A percentile compares a stretch with the other conserved stretches of the same genome.
Conservation (phyloP, 2,797 vertebrate genomes). For the Myotis planiceps region DNA sequence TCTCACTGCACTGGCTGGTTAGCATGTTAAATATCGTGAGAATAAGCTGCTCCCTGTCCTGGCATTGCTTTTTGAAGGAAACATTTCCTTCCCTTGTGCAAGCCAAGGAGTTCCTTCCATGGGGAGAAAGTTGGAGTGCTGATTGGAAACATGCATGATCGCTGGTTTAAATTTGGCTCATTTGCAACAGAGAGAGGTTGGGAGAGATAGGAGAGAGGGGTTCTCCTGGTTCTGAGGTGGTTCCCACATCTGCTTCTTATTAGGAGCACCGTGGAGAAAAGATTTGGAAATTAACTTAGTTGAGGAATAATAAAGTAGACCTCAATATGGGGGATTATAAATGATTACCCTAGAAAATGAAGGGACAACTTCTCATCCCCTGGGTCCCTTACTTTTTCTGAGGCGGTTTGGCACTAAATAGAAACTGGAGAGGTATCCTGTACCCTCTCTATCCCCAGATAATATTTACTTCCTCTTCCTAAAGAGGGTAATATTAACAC, state of each 20-base stretch:
- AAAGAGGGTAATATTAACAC: background rate
- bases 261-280: constrained; percentile 57
- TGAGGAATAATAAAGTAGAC: constrained; percentile 73
- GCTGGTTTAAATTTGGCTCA: constrained; percentile 77
- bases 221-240: constrained; percentile 72
- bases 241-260: constrained; percentile 78
- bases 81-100: constrained; percentile 76
- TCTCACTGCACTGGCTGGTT: constrained; percentile 51
- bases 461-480: background rate
- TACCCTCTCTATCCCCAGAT: background rate
- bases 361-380: constrained; percentile 18
- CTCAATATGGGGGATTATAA: constrained; percentile 64
- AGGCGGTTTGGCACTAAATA: background rate
- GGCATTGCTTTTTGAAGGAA: constrained; percentile 65
- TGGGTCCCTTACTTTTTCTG: constrained; percentile 36
- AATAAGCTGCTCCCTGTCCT: constrained; percentile 75
- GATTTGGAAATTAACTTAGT: constrained; percentile 75
- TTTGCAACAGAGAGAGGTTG: constrained; percentile 65
- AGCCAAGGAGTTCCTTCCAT: constrained; percentile 77
- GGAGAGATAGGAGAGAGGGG: constrained; percentile 66
- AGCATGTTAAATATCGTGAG: constrained; percentile 69
- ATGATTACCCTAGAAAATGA: constrained; percentile 61
- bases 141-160: constrained; percentile 78
- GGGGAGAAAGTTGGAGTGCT: constrained; percentile 74
- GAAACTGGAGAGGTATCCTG: background rate